These are phyloP conservation scores for Amphipyra berbera DNA, from an alignment of 2,888 invertebrate genomes.

Conservation along the genomic window DNA sequence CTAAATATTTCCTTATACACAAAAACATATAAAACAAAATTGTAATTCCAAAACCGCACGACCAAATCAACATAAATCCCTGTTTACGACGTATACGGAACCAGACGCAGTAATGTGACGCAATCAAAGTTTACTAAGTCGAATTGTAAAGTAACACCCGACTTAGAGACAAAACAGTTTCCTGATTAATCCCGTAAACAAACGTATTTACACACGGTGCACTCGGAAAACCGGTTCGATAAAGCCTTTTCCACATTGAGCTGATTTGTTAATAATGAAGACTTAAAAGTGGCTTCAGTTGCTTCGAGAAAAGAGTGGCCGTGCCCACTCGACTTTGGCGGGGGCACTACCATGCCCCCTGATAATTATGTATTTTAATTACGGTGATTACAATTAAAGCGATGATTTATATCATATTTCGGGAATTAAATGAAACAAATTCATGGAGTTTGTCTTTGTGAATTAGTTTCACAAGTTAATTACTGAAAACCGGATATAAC, in stretches of 20 bases:
- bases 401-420: no score
- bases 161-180: slow-evolving; percentile 58
- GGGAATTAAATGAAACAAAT: no score
- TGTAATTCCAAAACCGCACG: slow-evolving; percentile 31
- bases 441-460: no score
- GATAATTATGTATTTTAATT: no score
- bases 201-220: slow-evolving; percentile 64
- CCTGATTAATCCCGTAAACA: slow-evolving; percentile 67
- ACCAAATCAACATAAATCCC: slow-evolving; percentile 51
- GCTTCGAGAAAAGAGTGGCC: no score
- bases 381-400: no score
- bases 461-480: no score
- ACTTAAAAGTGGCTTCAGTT: no score
- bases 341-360: no score
- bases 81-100: slow-evolving; percentile 44
- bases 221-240: slow-evolving; percentile 49
- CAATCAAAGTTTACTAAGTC: slow-evolving; percentile 60
- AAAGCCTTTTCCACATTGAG: slow-evolving; percentile 39
- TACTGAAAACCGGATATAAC: no score
- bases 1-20: no score
- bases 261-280: neutral
- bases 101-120: slow-evolving; percentile 50
- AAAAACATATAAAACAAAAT: slow-evolving; percentile 8
- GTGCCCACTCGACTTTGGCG: no score
- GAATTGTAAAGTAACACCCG: slow-evolving; percentile 60